Evolutionary conservation across 2,113 vertebrate genomes (phyloP), one percentile per base, ranked within the genome.

Genomic region (Pteronura brasiliensis): DNA sequence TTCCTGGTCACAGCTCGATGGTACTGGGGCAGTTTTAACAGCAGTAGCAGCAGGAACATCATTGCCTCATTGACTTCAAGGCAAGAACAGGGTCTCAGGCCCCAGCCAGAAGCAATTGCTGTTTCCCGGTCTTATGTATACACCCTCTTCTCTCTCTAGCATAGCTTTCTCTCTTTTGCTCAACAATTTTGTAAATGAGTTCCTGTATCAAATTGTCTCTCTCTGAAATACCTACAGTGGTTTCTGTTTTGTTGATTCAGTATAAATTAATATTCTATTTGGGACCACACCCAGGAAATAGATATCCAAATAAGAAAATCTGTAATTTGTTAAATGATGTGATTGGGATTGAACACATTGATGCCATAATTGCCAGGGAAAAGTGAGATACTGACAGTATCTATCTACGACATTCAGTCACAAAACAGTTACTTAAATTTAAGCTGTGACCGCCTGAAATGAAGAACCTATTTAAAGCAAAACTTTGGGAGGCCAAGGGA

Each of bases 21-120:
- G 39, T 44, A 4, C 12, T 4, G 4, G 12, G 0, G 1, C 31
- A 11, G 39, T 4, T n/a, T 36, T 13, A n/a, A n/a, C 25, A 55
- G 65, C 69, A 72, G 4, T 29, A 47, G 27, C 74, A 47, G 15
- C 72, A 76, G 72, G 27, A 44, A 29, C 25, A 39, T 10, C 34
- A 87, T 15, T 12, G 2, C 21, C 44, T 3, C 10, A 4, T 21
- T n/a, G 13, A 11, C 52, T 29, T 31, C 31, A n/a, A 2, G 12
- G 44, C 29, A 7, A 8, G 7, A 67, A 15, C 18, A 34, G 61
- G 69, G 9, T 44, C 31, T 4, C 29, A 34, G 31, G 39, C 39
- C 42, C 23, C 59, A 55, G 21, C 59, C 52, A 52, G 49, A 15
- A 85, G 34, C 29, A 18, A 3, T 52, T 2, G 8, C 57, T 7